These are phyloP conservation scores for Apeira syringaria DNA, from an alignment of 2,888 invertebrate genomes.

Conservation along the genomic window DNA sequence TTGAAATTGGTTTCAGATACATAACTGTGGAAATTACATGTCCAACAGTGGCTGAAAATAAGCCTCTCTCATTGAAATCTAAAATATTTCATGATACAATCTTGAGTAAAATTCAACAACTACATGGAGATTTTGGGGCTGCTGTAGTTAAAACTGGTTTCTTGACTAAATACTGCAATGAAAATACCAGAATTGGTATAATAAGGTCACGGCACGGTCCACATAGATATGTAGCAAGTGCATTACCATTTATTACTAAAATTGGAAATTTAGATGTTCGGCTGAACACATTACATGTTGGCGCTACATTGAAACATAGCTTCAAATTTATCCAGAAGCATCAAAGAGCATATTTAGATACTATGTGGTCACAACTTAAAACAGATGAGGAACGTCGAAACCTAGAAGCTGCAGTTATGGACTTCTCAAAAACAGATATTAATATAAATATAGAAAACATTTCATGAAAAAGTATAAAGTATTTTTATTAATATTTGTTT, in stretches of 20 bases:
- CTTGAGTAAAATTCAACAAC: conserved; percentile 85
- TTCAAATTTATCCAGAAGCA: conserved; percentile 88
- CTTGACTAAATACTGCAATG: conserved; percentile 91
- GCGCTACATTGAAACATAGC: conserved; percentile 91
- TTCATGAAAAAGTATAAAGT: conserved; percentile 33
- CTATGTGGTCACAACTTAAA: conserved; percentile 84
- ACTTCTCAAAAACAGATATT: conserved; percentile 74
- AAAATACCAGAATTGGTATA: conserved; percentile 89
- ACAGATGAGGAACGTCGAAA: conserved; percentile 85
- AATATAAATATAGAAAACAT: conserved; percentile 70
- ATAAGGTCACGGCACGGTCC: conserved; percentile 89
- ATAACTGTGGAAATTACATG: conserved; percentile 86
- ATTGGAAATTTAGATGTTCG: conserved; percentile 85
- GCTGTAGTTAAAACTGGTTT: conserved; percentile 89
- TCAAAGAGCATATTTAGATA: conserved; percentile 86
- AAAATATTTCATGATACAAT: conserved; percentile 82
- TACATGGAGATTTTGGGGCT: conserved; percentile 90
- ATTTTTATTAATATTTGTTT: neutral
- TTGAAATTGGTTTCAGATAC: conserved; percentile 77
- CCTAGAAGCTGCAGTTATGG: conserved; percentile 76
- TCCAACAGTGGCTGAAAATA: conserved; percentile 70
- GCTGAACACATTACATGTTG: conserved; percentile 87
- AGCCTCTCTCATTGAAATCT: conserved; percentile 76
- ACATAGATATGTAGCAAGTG: conserved; percentile 87
- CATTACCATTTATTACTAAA: conserved; percentile 87